Evolutionary conservation across 2,888 invertebrate genomes (phyloP).

Genomic region (Mythimna pallens): DNA sequence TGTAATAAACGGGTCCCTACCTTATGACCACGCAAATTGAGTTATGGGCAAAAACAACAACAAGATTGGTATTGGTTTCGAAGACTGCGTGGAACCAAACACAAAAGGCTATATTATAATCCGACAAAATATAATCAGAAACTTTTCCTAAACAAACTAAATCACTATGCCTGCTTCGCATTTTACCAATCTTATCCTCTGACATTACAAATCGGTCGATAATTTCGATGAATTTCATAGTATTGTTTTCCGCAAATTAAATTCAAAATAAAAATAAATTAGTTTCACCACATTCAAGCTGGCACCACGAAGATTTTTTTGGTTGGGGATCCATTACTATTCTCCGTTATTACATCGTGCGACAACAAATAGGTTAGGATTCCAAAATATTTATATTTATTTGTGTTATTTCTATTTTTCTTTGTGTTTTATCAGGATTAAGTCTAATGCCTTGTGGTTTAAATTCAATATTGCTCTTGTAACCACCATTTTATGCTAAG

Average conservation of each 20-base stretch:
- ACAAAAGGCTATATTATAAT: slow-evolving; percentile 13
- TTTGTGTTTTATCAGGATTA: not conserved
- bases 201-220: slow-evolving; percentile 53
- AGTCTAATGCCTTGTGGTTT: not conserved
- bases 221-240: slow-evolving; percentile 48
- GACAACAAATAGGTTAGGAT: slow-evolving; percentile 82
- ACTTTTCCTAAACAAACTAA: accelerated
- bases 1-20: too few relatives aligned
- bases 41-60: not conserved
- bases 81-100: slow-evolving; percentile 21
- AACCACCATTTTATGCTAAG: not conserved
- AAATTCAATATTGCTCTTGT: not conserved
- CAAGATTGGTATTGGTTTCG: not conserved
- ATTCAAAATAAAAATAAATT: slow-evolving; percentile 39
- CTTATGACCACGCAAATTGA: too few relatives aligned
- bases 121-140: slow-evolving; percentile 4
- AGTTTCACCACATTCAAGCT: slow-evolving; percentile 75
- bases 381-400: slow-evolving; percentile 50
- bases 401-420: not conserved
- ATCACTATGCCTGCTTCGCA: not conserved
- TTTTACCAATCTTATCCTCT: slow-evolving; percentile 28
- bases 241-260: slow-evolving; percentile 24
- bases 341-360: slow-evolving; percentile 76
- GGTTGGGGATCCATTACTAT: slow-evolving; percentile 82
- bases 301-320: slow-evolving; percentile 83